Base-by-base conservation (phyloP, 1,140 invertebrate species). In the Lineus longissimus region DNA sequence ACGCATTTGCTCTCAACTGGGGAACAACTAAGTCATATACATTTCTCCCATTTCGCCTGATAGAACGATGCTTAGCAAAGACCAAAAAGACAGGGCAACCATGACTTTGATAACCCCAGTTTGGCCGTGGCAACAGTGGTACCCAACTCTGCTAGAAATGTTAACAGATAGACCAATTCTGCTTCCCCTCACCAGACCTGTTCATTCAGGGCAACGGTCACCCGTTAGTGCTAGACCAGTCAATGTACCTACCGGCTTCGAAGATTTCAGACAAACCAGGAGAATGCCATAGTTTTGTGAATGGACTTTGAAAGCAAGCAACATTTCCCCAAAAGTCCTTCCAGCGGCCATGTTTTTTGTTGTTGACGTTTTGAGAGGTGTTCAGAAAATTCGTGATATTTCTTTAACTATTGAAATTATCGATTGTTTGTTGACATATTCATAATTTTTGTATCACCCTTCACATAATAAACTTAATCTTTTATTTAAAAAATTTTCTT, bases 61-160 rank as follows among this genome's bases (percentile, higher is more conserved):
- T 66, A n/a, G 17, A 43, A 1, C n/a, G 47, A 33, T 17, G 63
- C 17, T 30, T 67, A 9, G 15, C 40, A 67, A 66, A 36, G 17
- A 63, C 15, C 17, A 15, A 13, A 41, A 60, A 17, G 68, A 67
- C 13, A 4, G 55, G 30, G 61, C 40, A 7, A 31, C 1, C 19
- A 31, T 56, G 2, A 55, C 61, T 2, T 19, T 67, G 43, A 43
- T 70, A 33, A 62, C 54, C 11, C 65, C 68, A 1, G 15, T 41
- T 1, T 70, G 65, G 68, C 27, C 29, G 22, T 66, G 60, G 27
- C 68, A 70, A 51, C 17, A n/a, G 11, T 70, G 64, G 62, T 64
- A 25, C 25, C 58, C 68, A 22, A 22, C 19, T 22, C 22, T 70
- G 2, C 31, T 62, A 29, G 47, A 54, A n/a, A 51, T 63, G 41